These are phyloP conservation scores for Bicyclus anynana DNA, from an alignment of 1,140 invertebrate species.

Conservation along the genomic window DNA sequence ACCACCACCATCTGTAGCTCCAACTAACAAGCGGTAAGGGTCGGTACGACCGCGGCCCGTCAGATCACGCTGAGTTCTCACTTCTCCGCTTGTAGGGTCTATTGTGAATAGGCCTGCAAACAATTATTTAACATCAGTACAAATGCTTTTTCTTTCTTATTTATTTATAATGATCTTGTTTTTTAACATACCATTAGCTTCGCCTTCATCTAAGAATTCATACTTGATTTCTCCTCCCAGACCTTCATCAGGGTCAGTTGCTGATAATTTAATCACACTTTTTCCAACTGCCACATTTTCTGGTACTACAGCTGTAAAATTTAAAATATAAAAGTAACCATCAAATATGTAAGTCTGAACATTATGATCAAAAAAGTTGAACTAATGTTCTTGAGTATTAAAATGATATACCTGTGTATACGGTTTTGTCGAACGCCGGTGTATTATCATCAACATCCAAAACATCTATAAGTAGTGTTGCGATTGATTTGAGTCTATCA, in stretches of 20 bases:
- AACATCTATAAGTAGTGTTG: constrained; percentile 83
- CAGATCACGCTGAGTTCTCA: constrained; percentile 81
- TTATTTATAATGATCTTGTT: no score
- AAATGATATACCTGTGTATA: constrained; percentile 52
- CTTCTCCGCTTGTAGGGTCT: constrained; percentile 82
- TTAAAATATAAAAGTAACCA: background rate
- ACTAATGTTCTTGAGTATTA: background rate
- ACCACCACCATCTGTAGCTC: constrained; percentile 85
- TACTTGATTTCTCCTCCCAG: constrained; percentile 82
- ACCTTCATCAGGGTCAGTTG: constrained; percentile 87
- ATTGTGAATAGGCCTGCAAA: constrained; percentile 81
- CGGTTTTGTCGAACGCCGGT: constrained; percentile 74
- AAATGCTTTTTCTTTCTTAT: background rate
- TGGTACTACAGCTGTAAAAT: constrained; percentile 79
- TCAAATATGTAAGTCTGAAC: no score
- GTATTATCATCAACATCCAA: constrained; percentile 91
- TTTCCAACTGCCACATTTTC: constrained; percentile 85
- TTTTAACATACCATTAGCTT: constrained; percentile 79
- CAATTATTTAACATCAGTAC: background rate
- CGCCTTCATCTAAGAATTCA: constrained; percentile 84
- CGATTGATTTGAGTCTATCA: constrained; percentile 80
- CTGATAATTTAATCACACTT: constrained; percentile 85
- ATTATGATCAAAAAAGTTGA: no score
- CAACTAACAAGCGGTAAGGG: constrained; percentile 83
- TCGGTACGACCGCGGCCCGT: constrained; percentile 87